Base-by-base conservation (phyloP, 2,113 vertebrate species). In the Rattus norvegicus region DNA sequence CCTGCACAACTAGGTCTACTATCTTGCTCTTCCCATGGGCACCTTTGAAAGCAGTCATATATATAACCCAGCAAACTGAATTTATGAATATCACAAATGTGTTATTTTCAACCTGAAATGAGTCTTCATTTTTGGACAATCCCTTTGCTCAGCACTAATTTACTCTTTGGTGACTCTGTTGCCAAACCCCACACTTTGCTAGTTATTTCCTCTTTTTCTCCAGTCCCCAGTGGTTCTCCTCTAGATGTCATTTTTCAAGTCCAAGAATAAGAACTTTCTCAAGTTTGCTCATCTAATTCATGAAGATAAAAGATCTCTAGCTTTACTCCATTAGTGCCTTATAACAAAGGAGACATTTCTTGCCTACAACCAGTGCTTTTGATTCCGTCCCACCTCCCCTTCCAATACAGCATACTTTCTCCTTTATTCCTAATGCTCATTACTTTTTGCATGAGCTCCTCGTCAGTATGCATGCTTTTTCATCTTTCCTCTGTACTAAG, bases 61-160 rank as follows among this genome's bases (percentile, higher is more conserved):
- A 36, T 26, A 63, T 47, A 39, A 54, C 52, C 19, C 43, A 93
- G 73, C 2, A 92, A 95, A 88, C 47, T 24, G 30, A 75, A n/a
- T 90, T 72, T 91, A 69, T 88, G 24, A 56, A 75, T 79, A 79
- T 84, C n/a, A 80, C 24, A 91, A 81, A 63, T 59, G 39, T 52
- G 89, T 83, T 77, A 47, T 84, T 91, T 97, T 69, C 77, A 19
- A 69, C 24, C 13, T 86, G 70, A 97, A 90, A 95, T 30, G 22
- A 85, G 47, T 59, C 61, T 93, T 85, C 63, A 67, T 9, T 73
- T 49, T 88, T 65, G 54, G 52, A 39, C n/a, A 80, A 56, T 49
- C 75, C 61, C 88, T 88, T 83, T 73, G 39, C 24, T 76, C 61
- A 72, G 70, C 75, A 90, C 20, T 70, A 61, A 92, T 59, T 95